phyloP scores from a whole-genome alignment of 2,113 vertebrate species.

The Petrocephalus zakoni region DNA sequence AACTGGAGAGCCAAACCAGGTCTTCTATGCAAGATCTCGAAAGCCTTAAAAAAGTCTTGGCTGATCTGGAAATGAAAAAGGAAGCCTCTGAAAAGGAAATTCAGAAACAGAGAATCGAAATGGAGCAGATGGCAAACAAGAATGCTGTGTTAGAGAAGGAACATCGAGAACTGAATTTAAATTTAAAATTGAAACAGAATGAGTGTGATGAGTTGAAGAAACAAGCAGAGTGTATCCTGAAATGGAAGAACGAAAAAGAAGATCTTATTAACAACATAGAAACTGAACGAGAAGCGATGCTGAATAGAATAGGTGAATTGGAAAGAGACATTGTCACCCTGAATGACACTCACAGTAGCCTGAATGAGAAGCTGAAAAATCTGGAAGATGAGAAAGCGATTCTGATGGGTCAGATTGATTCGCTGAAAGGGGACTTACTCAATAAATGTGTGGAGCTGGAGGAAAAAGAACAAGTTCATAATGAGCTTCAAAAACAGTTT shows the following conservation, averaged over 20 bases:
- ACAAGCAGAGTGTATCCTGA: constrained; percentile 59
- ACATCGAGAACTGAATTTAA: constrained; percentile 54
- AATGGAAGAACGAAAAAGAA: constrained; percentile 74
- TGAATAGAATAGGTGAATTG: constrained; percentile 58
- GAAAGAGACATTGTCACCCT: constrained; percentile 59
- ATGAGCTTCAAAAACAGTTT: constrained; percentile 57
- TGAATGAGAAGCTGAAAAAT: constrained; percentile 51
- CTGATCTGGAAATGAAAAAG: constrained; percentile 67
- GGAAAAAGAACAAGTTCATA: constrained; percentile 56
- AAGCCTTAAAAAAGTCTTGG: constrained; percentile 61
- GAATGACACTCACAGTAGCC: constrained; percentile 39
- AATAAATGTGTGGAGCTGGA: constrained; percentile 64
- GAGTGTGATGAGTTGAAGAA: constrained; percentile 64
- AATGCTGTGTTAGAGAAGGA: constrained; percentile 59
- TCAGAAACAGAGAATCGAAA: constrained; percentile 66
- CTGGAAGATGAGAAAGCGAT: constrained; percentile 61
- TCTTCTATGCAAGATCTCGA: constrained; percentile 52
- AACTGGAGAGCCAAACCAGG: constrained; percentile 64
- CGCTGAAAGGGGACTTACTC: constrained; percentile 64
- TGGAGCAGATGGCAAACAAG: constrained; percentile 63
- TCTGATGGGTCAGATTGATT: constrained; percentile 59
- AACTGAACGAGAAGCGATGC: constrained; percentile 64
- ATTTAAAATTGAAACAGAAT: constrained; percentile 55
- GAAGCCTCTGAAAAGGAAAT: constrained; percentile 62
- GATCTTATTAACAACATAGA: constrained; percentile 55